Percentiles rank a stretch among this genome's conserved stretches.
Evolutionary conservation across 2,888 invertebrate genomes (phyloP).

Genomic region (Caenorhabditis sp.): DNA sequence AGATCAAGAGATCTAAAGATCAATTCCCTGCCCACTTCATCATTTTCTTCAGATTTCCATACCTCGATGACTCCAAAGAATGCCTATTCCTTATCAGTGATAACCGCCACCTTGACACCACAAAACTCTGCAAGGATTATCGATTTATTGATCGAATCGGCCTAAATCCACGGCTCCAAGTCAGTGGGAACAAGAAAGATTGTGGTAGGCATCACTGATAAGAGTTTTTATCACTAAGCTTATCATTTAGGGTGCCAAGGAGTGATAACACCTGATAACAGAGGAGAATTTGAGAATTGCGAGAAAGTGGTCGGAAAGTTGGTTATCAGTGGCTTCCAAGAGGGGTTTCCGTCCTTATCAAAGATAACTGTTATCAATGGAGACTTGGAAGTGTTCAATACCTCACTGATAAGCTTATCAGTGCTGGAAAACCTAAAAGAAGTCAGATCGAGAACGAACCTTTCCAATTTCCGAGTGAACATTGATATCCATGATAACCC

Average conservation of each 20-base stretch:
- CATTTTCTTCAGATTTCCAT: too few relatives aligned
- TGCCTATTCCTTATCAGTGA: too few relatives aligned
- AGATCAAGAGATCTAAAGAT: too few relatives aligned
- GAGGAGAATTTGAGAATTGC: conserved; percentile 9
- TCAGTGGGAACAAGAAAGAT: too few relatives aligned
- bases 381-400: not conserved
- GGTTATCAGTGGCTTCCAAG: not conserved
- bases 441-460: not conserved
- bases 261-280: not conserved
- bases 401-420: conserved; percentile 4
- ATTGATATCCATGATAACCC: conserved; percentile 20
- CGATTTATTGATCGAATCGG: too few relatives aligned
- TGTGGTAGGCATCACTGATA: too few relatives aligned
- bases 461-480: not conserved
- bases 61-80: too few relatives aligned
- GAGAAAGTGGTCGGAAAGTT: conserved; percentile 2
- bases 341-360: not conserved
- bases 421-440: not conserved
- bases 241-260: conserved; percentile 31
- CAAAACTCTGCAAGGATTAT: too few relatives aligned
- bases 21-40: too few relatives aligned
- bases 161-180: too few relatives aligned
- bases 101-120: too few relatives aligned
- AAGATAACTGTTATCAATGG: conserved; percentile 23
- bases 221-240: not conserved